Base-by-base conservation (phyloP, 1,140 invertebrate genomes). In the Drosophila lacertosa region DNA sequence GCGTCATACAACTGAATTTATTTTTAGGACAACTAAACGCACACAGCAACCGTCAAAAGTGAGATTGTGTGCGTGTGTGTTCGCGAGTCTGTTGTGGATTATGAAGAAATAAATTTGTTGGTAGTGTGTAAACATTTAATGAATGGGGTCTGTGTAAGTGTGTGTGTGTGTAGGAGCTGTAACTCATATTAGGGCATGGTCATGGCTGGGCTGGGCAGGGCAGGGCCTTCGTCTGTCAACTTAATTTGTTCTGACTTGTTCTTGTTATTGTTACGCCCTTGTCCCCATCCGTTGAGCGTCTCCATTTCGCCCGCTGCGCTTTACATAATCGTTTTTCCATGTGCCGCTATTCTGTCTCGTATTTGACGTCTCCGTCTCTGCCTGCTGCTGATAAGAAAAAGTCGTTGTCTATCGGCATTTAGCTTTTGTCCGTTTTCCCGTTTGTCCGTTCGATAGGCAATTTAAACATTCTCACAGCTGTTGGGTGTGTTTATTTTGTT, bases 251-350 rank as follows among this genome's bases (percentile, higher is more conserved):
- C 58, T 67, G 35, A 37, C 29, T 44, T 63, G 13, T 10, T 60
- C 18, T 65, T 59, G 29, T 62, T 45, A 42, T 40, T 39, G 18
- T 40, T 24, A 37, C 26, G 26, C 26, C 24, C 24, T 4, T 26
- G 3, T 26, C 63, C 40, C 51, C 26, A 29, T 33, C 22, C 40
- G 47, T 18, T 29, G 3, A 47, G 37, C n/a, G 40, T 60, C 44
- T 60, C 32, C 40, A 65, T 59, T 58, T 58, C 26, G n/a, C 15
- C 24, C 29, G 45, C 24, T 57, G 55, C 20, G 67, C 51, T 86
- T 86, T 86, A 86, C 81, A 86, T 86, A 86, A 86, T 86, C 82
- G 74, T 45, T 74, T 88, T 88, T 81, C 81, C 81, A 81, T 81
- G 65, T 67, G 63, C 67, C 32, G 33, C 50, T 73, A 42, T 67